A percentile compares a stretch with the other conserved stretches of the same genome.
Conservation (phyloP, 2,888 invertebrate genomes). For the Piscicola geometra region DNA sequence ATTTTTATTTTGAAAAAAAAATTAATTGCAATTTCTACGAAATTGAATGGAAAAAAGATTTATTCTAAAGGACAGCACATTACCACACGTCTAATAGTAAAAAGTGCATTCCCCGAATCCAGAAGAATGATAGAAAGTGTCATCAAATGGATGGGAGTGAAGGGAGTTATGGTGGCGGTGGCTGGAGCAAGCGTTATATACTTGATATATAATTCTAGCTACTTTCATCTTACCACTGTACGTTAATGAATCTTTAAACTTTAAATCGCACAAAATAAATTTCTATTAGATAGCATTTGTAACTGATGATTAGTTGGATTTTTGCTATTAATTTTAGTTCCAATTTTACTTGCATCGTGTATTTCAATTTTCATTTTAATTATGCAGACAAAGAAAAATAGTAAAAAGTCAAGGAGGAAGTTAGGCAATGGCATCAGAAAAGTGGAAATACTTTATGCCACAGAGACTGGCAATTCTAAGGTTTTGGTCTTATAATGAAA, state of each 20-base stretch:
- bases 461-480: conserved; percentile 43
- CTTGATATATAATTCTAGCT: neutral
- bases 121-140: neutral
- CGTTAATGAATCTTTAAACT: neutral
- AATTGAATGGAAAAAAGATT: too few species aligned
- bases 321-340: too few species aligned
- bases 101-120: too few species aligned
- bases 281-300: too few species aligned
- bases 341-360: neutral
- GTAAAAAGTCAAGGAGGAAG: neutral
- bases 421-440: conserved; percentile 6
- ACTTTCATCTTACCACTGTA: neutral
- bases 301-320: too few species aligned
- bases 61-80: too few species aligned
- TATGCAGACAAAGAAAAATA: neutral
- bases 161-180: neutral
- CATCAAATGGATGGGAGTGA: neutral
- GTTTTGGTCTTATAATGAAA: too few species aligned
- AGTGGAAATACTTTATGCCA: conserved; percentile 42
- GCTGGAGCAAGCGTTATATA: neutral
- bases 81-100: too few species aligned
- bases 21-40: too few species aligned
- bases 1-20: too few species aligned
- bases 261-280: too few species aligned
- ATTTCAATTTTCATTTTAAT: neutral